Base-by-base conservation (phyloP, 2,113 vertebrate genomes). In the Hypocryptadius cinnamomeus region DNA sequence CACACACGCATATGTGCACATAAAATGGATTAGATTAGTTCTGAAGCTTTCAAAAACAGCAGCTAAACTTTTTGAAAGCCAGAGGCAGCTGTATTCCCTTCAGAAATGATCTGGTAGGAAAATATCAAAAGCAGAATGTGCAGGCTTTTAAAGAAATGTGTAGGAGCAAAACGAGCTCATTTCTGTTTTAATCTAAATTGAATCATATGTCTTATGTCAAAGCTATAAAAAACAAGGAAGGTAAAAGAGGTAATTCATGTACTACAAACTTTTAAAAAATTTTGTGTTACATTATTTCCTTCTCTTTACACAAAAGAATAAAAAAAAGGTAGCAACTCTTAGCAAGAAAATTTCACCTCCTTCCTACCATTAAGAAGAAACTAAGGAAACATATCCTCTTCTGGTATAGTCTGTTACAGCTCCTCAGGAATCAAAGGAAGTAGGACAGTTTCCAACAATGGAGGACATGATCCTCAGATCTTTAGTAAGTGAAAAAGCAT, bases 151-250 rank as follows among this genome's bases (percentile, higher is more conserved):
- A 89, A 61, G 83, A 89, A 95, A 82, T 85, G 79, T 89, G 82
- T 93, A 87, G 92, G 92, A 96, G 89, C 70, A 47, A 93, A 95
- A 74, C 10, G 63, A 90, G 77, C 85, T 80, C 87, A 93, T 94
- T 94, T 94, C 92, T 94, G 92, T 53, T 94, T 50, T 92, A 94
- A 88, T 92, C 82, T 71, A 93, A 85, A 92, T 72, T 92, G 92
- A 85, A 94, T 95, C 87, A 81, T 95, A 95, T 93, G 91, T 80
- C 92, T 95, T 88, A 40, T 94, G 94, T 90, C 91, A 83, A 83
- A 93, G 85, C 81, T 57, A 88, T 79, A 82, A 96, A 87, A 96
- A 94, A 74, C 70, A 78, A 85, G 77, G 79, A 78, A 93, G 90
- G 88, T 92, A 93, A 83, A 87, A 92, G 65, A 85, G 93, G 86